Evolutionary conservation across 2,113 vertebrate species (phyloP), one percentile per base, ranked within the genome.

Genomic region (Acrocephalus arundinaceus): DNA sequence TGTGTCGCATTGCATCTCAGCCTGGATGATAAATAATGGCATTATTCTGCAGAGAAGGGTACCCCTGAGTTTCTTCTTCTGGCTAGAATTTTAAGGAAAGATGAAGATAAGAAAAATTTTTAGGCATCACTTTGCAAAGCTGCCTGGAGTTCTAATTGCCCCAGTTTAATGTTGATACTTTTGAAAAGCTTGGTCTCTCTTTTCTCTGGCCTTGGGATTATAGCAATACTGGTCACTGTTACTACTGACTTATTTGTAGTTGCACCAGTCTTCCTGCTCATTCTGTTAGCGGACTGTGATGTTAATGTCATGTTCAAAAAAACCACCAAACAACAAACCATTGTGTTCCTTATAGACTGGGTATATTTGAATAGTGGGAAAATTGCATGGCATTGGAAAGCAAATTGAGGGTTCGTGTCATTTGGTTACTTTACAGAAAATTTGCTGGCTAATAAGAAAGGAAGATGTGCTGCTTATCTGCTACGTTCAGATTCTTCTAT

Each of bases 41-140:
- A 83, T 51, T 90, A 83, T 83, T 85, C 48, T 41, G 33, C 55
- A 77, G 85, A 80, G 93, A 88, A 88, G 83, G 21, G 51, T 80
- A 94, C 46, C 59, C 67, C 85, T 86, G 79, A 74, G 71, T 95
- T 94, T 90, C 37, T 92, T 90, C 63, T 68, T 89, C 88, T 90
- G 88, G 79, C 37, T 89, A 80, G 76, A 92, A 84, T 93, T 94
- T 92, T 90, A 77, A 96, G 70, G 68, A 71, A 90, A 84, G 76
- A 84, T 89, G 84, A 92, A 84, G 72, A 94, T 85, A 74, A 82
- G 87, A 91, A 11, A 6, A 68, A 79, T 57, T 92, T 87, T 88
- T 93, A 72, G 93, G 33, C 39, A 89, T 92, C 39, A 10, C 23
- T 89, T 90, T 91, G 73, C 39, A 68, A 88, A 86, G 72, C 35